Percentiles rank a stretch among this genome's conserved stretches.
These are phyloP conservation scores for Dicyrtoma fusca DNA, from an alignment of 2,888 invertebrate genomes.

Conservation along the genomic window DNA sequence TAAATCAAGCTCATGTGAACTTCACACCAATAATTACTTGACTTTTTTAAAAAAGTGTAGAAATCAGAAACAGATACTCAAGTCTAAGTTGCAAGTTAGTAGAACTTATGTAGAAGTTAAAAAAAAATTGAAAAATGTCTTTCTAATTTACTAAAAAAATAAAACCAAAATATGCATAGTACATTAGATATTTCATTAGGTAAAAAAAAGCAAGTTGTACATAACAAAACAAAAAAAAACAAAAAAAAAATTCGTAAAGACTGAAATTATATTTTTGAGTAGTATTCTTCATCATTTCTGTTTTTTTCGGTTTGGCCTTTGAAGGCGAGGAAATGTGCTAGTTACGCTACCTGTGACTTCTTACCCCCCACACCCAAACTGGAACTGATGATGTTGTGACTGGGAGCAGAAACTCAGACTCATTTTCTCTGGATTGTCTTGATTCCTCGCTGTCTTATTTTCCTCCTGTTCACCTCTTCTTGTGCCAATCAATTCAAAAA, in stretches of 20 bases:
- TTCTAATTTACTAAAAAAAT: not conserved
- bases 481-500: conserved; percentile 6
- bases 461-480: conserved; percentile 28
- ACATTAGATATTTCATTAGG: not conserved
- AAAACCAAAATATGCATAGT: conserved; percentile 2
- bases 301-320: conserved; percentile 39
- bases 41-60: not conserved
- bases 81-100: not conserved
- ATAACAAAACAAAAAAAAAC: not conserved
- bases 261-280: conserved; percentile 18
- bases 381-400: conserved; percentile 40
- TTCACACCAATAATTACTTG: too few species aligned
- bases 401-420: conserved; percentile 38
- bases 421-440: conserved; percentile 36
- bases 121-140: not conserved
- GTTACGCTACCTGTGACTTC: conserved; percentile 40
- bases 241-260: not conserved
- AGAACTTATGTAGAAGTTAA: not conserved
- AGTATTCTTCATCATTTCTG: conserved; percentile 39
- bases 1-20: too few species aligned
- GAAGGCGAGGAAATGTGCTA: conserved; percentile 42
- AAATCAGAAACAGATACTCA: conserved; percentile 17
- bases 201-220: conserved; percentile 4
- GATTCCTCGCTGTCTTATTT: conserved; percentile 35
- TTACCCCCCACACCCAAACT: conserved; percentile 39